Percentiles rank a stretch among this genome's conserved stretches.
Conservation (phyloP, 2,888 invertebrate genomes). For the Rhaphigaster nebulosa region DNA sequence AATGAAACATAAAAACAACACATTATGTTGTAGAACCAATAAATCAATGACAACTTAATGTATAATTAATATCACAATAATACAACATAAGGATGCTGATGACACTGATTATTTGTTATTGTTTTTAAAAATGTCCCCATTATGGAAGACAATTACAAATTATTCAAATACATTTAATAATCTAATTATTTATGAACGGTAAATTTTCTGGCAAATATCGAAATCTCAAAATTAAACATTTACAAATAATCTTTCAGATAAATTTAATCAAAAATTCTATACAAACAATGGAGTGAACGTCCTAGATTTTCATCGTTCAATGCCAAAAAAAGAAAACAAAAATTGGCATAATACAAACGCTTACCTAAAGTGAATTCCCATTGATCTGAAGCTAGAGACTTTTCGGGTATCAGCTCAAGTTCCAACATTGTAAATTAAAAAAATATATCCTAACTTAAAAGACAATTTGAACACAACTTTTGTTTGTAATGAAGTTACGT, state of each 20-base stretch:
- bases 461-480: conserved; percentile 1
- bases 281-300: conserved; percentile 48
- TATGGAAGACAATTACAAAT: background rate
- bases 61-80: background rate
- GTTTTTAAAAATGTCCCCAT: background rate
- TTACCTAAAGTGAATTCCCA: conserved; percentile 98
- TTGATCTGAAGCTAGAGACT: conserved; percentile 95
- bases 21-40: background rate
- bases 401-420: conserved; percentile 95
- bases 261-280: conserved; percentile 1
- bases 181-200: background rate
- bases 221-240: background rate
- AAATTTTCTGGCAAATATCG: background rate
- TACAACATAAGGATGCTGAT: background rate
- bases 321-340: conserved; percentile 59
- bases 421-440: conserved; percentile 81
- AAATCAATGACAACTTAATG: background rate
- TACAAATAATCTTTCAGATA: background rate
- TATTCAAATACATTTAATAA: background rate
- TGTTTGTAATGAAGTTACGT: conserved; percentile 21
- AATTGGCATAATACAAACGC: conserved; percentile 68
- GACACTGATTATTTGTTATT: background rate
- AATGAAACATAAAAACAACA: background rate
- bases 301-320: conserved; percentile 46
- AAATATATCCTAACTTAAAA: conserved; percentile 59